Evolutionary conservation across 1,140 invertebrate species (phyloP), one percentile per base, ranked within the genome.

Genomic region (Cydia amplana): DNA sequence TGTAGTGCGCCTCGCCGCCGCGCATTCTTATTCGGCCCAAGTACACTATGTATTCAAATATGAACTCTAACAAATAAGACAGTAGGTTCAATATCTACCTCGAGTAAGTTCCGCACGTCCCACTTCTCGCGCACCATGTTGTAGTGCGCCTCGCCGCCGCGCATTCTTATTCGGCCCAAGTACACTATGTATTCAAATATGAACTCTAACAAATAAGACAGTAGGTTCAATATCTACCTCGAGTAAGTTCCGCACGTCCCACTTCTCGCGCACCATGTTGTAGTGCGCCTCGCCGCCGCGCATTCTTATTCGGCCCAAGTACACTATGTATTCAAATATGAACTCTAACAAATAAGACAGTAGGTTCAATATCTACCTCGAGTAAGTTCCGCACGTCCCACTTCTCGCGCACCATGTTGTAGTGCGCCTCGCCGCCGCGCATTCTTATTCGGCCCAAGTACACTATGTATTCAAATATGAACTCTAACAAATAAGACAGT

Each of bases 71-170:
- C 6, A 9, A 1, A 43, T 43, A 9, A 1, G 12, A 1, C 4
- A 14, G n/a, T 18, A n/a, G 10, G 46, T 49, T 16, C 1, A 49
- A 16, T 1, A n/a, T 49, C 4, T 89, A 98, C 97, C 95, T 98
- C 97, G 2, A 98, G 93, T 64, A 98, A 92, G 87, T 97, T 98
- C 64, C 97, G 94, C 7, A 98, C 98, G 90, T 98, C 97, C 98
- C 98, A 98, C 85, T 98, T 97, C 82, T 97, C 96, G 72, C 96
- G 94, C 65, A 97, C 95, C 97, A 98, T 98, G 85, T 99, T 99
- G 84, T 98, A 98, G 92, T 98, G 98, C 1, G 97, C 96, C 91
- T 98, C 97, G 1, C 97, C 97, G 36, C 96, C 96, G 64, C 96
- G 94, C 7, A 98, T 49, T 25, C 25, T 25, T 25, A 25, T 25